Evolutionary conservation across 2,797 vertebrate species (phyloP).

Genomic region (Graptemys geographica): DNA sequence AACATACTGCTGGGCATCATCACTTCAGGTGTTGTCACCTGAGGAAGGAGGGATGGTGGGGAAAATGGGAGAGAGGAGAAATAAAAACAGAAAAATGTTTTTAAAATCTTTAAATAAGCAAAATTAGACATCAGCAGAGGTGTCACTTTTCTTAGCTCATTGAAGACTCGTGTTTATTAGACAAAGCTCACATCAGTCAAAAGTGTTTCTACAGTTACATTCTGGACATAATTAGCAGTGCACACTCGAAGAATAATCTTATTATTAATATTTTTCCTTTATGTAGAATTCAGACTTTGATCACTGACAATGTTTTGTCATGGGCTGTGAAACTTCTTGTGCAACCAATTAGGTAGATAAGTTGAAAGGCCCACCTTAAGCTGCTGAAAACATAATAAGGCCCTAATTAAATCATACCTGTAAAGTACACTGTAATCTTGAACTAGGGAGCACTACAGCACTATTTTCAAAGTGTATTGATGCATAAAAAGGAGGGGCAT

Average conservation of each 20-base stretch:
- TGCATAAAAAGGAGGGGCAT: conserved; percentile 76
- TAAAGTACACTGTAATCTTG: conserved; percentile 82
- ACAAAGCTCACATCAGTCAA: conserved; percentile 82
- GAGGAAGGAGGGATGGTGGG: conserved; percentile 34
- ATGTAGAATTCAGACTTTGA: conserved; percentile 88
- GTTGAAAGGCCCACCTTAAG: conserved; percentile 88
- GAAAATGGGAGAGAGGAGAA: conserved; percentile 46
- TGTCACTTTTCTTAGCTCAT: conserved; percentile 76
- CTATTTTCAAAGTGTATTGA: conserved; percentile 80
- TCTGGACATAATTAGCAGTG: conserved; percentile 85
- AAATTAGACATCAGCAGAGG: conserved; percentile 66
- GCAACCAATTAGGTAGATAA: conserved; percentile 91
- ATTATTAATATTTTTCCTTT: conserved; percentile 87
- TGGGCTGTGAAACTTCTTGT: conserved; percentile 87
- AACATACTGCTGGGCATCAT: conserved; percentile 98
- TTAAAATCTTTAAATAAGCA: conserved; percentile 63
- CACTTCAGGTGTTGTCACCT: conserved; percentile 96
- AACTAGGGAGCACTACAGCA: conserved; percentile 80
- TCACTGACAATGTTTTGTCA: conserved; percentile 90
- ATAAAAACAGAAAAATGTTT: conserved; percentile 59
- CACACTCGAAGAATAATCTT: conserved; percentile 84
- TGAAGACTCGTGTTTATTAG: conserved; percentile 80
- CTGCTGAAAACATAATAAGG: conserved; percentile 89
- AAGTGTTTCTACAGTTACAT: conserved; percentile 82
- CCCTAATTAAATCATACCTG: conserved; percentile 88